Percentiles rank a stretch among this genome's conserved stretches.
phyloP scores from a whole-genome alignment of 2,797 vertebrate genomes.

The Percopsis omiscomaycus region DNA sequence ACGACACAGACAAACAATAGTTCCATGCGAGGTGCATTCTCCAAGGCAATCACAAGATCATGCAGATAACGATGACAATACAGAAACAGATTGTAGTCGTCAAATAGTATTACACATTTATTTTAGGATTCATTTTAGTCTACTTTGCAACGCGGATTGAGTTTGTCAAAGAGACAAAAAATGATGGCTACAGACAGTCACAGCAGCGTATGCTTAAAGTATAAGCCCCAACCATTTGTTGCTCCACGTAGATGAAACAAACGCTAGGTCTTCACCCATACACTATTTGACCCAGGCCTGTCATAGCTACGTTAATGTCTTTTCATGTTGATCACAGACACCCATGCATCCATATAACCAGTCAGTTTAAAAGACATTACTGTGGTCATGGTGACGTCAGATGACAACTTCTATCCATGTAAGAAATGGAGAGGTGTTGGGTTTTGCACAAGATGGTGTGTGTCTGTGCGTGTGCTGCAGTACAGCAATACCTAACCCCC shows the following conservation, averaged over 20 bases:
- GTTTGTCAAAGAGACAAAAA: constrained; percentile 10
- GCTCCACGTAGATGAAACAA: not conserved
- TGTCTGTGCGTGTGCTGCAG: constrained; percentile 31
- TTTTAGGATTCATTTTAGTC: not conserved
- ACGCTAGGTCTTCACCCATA: not conserved
- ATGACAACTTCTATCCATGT: not conserved
- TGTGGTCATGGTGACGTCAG: not conserved
- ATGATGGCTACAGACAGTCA: constrained; percentile 1
- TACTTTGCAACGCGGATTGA: not conserved
- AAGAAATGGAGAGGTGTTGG: not conserved
- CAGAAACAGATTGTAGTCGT: constrained; percentile 30
- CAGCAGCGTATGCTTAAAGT: constrained; percentile 4
- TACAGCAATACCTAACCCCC: constrained; percentile 50
- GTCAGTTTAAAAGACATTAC: not conserved
- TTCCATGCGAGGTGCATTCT: constrained; percentile 50
- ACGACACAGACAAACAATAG: constrained; percentile 34
- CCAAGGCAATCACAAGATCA: constrained; percentile 43
- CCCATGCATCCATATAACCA: too few relatives aligned
- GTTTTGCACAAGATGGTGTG: not conserved
- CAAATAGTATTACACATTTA: constrained; percentile 10
- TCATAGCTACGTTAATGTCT: not conserved
- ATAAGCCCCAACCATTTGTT: not conserved
- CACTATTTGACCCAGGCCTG: constrained; percentile 23
- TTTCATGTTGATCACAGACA: constrained; percentile 3
- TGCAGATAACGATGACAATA: constrained; percentile 52